Base-by-base conservation (phyloP, 2,888 invertebrate genomes). In the Caenorhabditis angaria region DNA sequence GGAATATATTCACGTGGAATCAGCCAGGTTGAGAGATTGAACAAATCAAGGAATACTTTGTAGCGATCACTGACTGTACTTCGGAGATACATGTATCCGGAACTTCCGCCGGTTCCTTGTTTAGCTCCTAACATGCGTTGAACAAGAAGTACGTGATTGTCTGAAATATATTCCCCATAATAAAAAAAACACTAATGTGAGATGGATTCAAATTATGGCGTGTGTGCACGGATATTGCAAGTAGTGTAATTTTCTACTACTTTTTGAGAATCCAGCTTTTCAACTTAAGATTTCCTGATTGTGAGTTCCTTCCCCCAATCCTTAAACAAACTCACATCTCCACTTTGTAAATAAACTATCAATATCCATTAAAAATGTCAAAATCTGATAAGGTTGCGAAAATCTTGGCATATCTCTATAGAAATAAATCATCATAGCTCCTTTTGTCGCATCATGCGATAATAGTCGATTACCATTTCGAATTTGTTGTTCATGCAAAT, bases 41-140 rank as follows among this genome's bases (percentile, higher is more conserved):
- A 97, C 51, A 99, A 90, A 88, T 99, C 99, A 88, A 97, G 89
- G 88, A 99, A 99, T 32, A 97, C 95, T 89, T 97, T 97, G 91
- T 99, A 99, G 25, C 97, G 94, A 89, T 99, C 97, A 88, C 97
- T 97, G 90, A 97, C 91, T 0, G 97, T 99, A 4, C 96, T 95
- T 62, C 97, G 91, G 6, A 99, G 91, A 88, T 99, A 99, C 88
- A 97, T 95, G 89, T 99, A 97, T 0, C 99, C 99, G 0, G 96
- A 95, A 6, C 97, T 97, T 3, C 99, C 97, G 20, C 97, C 99
- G 0, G 97, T 97, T 24, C 99, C 99, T 86, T 94, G 94, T 87
- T 95, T 94, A 0, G 94, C 94, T 0, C 99, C 99, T 82, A 99
- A 94, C 97, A 99, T 99, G 82, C 97, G 91, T 89, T 97, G 97